These are phyloP conservation scores for Pelobates fuscus DNA, from an alignment of 2,113 vertebrate genomes.

Conservation along the genomic window DNA sequence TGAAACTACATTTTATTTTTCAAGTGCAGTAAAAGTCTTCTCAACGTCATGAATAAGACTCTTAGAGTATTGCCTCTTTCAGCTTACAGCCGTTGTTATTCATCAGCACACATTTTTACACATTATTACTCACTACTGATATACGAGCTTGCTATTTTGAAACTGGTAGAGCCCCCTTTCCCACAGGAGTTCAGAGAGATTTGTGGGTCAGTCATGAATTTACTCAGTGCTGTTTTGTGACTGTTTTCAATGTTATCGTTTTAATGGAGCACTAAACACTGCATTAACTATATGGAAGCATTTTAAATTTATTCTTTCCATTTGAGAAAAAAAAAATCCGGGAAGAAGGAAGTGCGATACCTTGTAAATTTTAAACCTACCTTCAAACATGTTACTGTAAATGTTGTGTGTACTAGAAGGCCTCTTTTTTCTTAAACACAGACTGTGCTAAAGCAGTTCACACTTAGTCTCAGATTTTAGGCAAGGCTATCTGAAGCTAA, in stretches of 20 bases:
- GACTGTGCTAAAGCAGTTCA: constrained; percentile 61
- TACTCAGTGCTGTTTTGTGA: constrained; percentile 59
- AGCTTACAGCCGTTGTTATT: constrained; percentile 45
- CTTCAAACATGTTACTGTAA: constrained; percentile 61
- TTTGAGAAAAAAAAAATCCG: not conserved
- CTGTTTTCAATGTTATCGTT: constrained; percentile 65
- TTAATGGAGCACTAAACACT: constrained; percentile 64
- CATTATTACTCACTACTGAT: constrained; percentile 60
- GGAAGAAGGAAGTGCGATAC: constrained; percentile 52
- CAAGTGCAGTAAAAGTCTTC: constrained; percentile 1
- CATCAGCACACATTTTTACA: constrained; percentile 57
- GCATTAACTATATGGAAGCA: constrained; percentile 62
- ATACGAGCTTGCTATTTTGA: constrained; percentile 61
- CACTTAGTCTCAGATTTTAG: constrained; percentile 13
- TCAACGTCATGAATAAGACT: constrained; percentile 13
- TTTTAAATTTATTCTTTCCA: constrained; percentile 60
- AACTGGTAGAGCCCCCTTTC: constrained; percentile 54
- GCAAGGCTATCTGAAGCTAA: too few species aligned
- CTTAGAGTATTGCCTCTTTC: not conserved
- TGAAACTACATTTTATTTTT: not conserved
- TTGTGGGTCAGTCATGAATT: constrained; percentile 63
- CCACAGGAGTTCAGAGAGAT: constrained; percentile 58
- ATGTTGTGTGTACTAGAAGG: constrained; percentile 58
- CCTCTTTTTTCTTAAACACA: constrained; percentile 49
- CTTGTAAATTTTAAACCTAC: constrained; percentile 66